Conservation (phyloP, 2,888 invertebrate genomes). For the Rhopalosiphum nymphaeae region DNA sequence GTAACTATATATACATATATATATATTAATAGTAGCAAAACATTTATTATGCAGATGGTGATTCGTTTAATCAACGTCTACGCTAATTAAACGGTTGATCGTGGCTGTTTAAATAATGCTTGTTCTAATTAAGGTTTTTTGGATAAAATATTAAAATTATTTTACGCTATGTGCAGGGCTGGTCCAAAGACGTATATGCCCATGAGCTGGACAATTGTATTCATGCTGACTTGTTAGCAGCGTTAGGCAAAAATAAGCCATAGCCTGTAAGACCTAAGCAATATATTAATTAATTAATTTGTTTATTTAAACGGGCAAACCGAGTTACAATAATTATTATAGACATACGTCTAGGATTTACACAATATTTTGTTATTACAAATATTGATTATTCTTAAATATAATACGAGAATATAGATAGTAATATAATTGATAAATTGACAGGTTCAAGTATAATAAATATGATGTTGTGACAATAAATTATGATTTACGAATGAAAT, state of each 20-base stretch:
- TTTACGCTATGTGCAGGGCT: background rate
- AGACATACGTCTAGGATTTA: too few relatives aligned
- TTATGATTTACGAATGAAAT: too few relatives aligned
- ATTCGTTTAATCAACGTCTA: background rate
- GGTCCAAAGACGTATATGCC: background rate
- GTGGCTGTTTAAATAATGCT: background rate
- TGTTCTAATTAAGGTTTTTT: background rate
- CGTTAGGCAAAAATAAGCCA: background rate
- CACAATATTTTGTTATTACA: too few relatives aligned
- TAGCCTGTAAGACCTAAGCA: background rate
- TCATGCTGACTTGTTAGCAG: background rate
- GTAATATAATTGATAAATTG: too few relatives aligned
- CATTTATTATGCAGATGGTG: background rate
- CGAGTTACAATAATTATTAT: too few relatives aligned
- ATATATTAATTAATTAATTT: background rate
- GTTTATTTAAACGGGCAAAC: too few relatives aligned
- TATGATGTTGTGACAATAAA: too few relatives aligned
- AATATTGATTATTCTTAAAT: too few relatives aligned
- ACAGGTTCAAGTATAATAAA: too few relatives aligned
- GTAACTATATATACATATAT: conserved; percentile 63
- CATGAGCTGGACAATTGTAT: background rate
- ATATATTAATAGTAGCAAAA: background rate
- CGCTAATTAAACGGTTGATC: background rate
- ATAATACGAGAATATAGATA: too few relatives aligned
- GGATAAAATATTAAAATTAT: background rate